phyloP scores from a whole-genome alignment of 2,797 vertebrate genomes.

The Siniperca scherzeri region DNA sequence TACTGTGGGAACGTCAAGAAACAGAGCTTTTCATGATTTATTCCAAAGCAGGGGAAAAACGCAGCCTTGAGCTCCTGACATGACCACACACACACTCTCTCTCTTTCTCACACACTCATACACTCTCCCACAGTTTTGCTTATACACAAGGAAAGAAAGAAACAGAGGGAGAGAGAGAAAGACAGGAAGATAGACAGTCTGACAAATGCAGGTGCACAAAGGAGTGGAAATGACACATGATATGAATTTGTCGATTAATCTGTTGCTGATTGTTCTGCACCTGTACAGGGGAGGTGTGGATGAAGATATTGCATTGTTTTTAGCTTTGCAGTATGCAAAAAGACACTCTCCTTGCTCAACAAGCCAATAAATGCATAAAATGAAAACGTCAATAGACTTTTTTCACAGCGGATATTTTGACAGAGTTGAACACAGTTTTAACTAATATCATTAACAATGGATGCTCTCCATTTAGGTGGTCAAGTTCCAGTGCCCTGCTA shows the following conservation, averaged over 20 bases:
- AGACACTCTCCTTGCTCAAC: not conserved
- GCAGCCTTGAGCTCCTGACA: constrained; percentile 77
- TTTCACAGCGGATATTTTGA: not conserved
- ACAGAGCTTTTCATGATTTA: constrained; percentile 63
- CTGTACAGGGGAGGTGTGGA: constrained; percentile 38
- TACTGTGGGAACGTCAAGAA: constrained; percentile 50
- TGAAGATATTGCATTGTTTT: constrained; percentile 10
- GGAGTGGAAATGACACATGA: constrained; percentile 33
- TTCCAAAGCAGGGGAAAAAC: constrained; percentile 56
- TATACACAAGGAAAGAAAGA: constrained; percentile 34
- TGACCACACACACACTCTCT: constrained; percentile 28
- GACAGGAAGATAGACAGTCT: constrained; percentile 7
- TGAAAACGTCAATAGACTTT: not conserved
- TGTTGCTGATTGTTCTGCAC: constrained; percentile 47
- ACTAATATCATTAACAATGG: not conserved
- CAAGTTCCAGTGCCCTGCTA: not conserved
- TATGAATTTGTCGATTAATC: constrained; percentile 41
- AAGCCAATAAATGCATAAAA: constrained; percentile 2
- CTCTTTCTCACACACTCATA: not conserved
- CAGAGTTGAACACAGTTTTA: not conserved
- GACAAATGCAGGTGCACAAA: constrained; percentile 57
- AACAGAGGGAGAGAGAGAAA: constrained; percentile 25
- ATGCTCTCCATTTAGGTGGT: not conserved
- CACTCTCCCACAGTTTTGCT: constrained; percentile 43
- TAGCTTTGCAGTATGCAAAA: not conserved